Evolutionary conservation across 2,113 vertebrate species (phyloP).

Genomic region (Periophthalmus modestus): DNA sequence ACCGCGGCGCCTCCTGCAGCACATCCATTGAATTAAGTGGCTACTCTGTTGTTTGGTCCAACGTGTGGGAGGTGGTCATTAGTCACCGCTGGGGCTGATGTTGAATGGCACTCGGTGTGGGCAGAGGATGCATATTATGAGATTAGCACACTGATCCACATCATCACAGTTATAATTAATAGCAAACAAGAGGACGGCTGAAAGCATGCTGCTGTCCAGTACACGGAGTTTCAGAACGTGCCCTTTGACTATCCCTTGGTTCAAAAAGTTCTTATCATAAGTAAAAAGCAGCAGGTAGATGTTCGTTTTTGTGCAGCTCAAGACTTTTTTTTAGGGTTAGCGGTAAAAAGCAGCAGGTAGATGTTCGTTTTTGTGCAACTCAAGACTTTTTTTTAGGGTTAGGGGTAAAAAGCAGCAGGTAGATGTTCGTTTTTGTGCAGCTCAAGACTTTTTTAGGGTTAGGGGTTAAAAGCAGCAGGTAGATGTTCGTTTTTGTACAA

Average conservation of each 20-base stretch:
- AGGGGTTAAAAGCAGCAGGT: too few relatives aligned
- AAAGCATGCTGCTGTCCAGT: constrained; percentile 30
- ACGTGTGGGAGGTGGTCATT: constrained; percentile 67
- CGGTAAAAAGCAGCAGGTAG: too few relatives aligned
- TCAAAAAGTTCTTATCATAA: too few relatives aligned
- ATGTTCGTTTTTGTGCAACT: too few relatives aligned
- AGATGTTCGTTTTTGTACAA: too few relatives aligned
- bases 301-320: neutral
- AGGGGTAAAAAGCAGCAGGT: too few relatives aligned
- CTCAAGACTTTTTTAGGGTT: too few relatives aligned
- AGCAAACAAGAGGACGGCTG: constrained; percentile 34
- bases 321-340: neutral
- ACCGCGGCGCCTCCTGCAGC: constrained; percentile 32
- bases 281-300: neutral
- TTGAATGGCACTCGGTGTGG: constrained; percentile 59
- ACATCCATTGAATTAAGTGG: constrained; percentile 51
- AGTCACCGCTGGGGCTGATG: constrained; percentile 64
- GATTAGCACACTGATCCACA: constrained; percentile 54
- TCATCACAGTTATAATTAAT: constrained; percentile 56
- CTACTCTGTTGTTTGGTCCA: constrained; percentile 56
- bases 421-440: too few relatives aligned
- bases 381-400: too few relatives aligned
- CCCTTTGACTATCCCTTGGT: too few relatives aligned
- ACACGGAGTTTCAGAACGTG: constrained; percentile 28
- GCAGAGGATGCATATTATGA: constrained; percentile 57